Base-by-base conservation (phyloP, 1,140 invertebrate species). In the Thaumatotibia leucotreta region DNA sequence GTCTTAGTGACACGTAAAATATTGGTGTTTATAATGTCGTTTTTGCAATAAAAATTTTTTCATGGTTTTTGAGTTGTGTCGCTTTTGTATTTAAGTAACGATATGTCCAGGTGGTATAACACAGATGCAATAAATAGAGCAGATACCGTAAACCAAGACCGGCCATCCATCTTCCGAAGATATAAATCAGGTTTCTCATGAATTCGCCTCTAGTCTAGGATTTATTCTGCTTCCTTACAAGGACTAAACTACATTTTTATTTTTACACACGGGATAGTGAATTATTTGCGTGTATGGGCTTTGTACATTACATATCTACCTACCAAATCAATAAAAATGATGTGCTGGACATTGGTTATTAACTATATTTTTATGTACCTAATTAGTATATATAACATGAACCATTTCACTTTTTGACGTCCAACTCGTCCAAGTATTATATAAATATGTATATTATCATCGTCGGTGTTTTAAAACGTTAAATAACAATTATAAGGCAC, bases 81-180 rank as follows among this genome's bases (percentile, higher is more conserved):
- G n/a, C n/a, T n/a, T n/a, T n/a, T n/a, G n/a, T n/a, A n/a, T n/a
- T n/a, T n/a, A n/a, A n/a, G n/a, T n/a, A n/a, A n/a, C n/a, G n/a
- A n/a, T n/a, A n/a, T n/a, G n/a, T n/a, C n/a, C 17, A 45, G 14
- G 17, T 45, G 17, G 17, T 20, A 20, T 45, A 20, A 14, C n/a
- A 45, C 14, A 45, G 17, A 8, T 45, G 6, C 52, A 58, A 58
- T 58, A 65, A 65, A 52, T 32, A 54, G 63, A 22, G 11, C 39
- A 45, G 24, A 31, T 29, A 65, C 32, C 9, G 62, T 63, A 64
- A 50, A 45, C 45, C 66, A 35, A 70, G 64, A 11, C 29, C 45
- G 69, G 54, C 73, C 71, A 78, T 78, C 64, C 68, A 61, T 75
- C 70, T 75, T 75, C 20, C 22, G 35, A 35, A 39, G 71, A 72